These are phyloP conservation scores for Pipistrellus pygmaeus DNA, from an alignment of 2,797 vertebrate species.

Conservation along the genomic window DNA sequence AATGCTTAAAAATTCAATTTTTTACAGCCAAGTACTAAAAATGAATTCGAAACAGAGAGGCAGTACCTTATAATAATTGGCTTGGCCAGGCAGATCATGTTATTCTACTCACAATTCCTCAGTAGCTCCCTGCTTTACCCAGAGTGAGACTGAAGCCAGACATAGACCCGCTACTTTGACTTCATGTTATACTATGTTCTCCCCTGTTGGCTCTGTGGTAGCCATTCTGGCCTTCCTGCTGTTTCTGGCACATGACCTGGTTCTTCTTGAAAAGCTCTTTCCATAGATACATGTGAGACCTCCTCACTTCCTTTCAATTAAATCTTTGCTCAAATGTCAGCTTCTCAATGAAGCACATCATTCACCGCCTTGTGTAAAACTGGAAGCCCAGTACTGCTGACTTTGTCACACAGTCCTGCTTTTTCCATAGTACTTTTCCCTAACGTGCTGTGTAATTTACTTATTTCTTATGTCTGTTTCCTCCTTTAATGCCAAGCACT, in stretches of 20 bases:
- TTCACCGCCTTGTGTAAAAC: background rate
- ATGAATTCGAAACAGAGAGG: background rate
- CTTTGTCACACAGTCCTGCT: background rate
- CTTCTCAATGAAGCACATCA: background rate
- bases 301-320: background rate
- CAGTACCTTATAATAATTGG: background rate
- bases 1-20: background rate
- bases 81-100: background rate
- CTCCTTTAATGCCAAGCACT: background rate
- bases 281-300: background rate
- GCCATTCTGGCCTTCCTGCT: background rate
- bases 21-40: background rate
- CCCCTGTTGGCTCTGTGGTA: background rate
- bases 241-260: background rate
- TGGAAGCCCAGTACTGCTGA: background rate
- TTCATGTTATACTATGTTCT: background rate
- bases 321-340: background rate
- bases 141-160: background rate
- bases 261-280: background rate
- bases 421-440: background rate
- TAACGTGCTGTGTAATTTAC: background rate
- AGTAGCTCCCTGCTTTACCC: background rate
- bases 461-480: background rate
- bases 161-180: background rate
- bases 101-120: background rate